These are phyloP conservation scores for Sminthurinus signatus DNA, from an alignment of 1,140 invertebrate genomes.

Conservation along the genomic window DNA sequence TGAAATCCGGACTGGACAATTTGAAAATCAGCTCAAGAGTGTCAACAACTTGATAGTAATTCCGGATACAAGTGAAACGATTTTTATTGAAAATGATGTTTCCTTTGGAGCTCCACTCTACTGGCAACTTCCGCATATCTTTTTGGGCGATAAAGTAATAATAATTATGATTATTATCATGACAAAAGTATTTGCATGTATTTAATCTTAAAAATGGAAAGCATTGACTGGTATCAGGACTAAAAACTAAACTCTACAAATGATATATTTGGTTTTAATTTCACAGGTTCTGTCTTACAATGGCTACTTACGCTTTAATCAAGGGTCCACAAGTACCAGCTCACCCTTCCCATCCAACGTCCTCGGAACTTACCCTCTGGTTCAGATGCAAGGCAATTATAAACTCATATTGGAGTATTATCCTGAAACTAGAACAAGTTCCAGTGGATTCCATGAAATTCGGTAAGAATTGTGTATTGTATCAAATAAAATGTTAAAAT, in stretches of 20 bases:
- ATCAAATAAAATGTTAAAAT: no score
- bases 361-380: slow-evolving; percentile 65
- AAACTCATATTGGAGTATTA: slow-evolving; percentile 71
- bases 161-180: slow-evolving; percentile 17
- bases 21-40: slow-evolving; percentile 48
- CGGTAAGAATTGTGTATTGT: no score
- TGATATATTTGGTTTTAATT: slow-evolving; percentile 5
- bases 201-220: no score
- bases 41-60: slow-evolving; percentile 59
- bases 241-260: no score
- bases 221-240: no score
- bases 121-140: slow-evolving; percentile 72
- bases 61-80: slow-evolving; percentile 58
- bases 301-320: slow-evolving; percentile 73
- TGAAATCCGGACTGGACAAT: slow-evolving; percentile 18
- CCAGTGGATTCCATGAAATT: slow-evolving; percentile 55
- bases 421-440: slow-evolving; percentile 44
- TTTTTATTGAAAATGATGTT: slow-evolving; percentile 58
- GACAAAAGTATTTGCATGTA: no score
- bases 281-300: slow-evolving; percentile 88
- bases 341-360: slow-evolving; percentile 52
- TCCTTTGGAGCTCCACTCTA: slow-evolving; percentile 71
- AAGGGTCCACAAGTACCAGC: slow-evolving; percentile 57
- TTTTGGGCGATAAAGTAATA: slow-evolving; percentile 78
- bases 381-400: slow-evolving; percentile 73